These are phyloP conservation scores for Parauchenoglanis punctatus DNA, from an alignment of 2,797 vertebrate species.

Conservation along the genomic window DNA sequence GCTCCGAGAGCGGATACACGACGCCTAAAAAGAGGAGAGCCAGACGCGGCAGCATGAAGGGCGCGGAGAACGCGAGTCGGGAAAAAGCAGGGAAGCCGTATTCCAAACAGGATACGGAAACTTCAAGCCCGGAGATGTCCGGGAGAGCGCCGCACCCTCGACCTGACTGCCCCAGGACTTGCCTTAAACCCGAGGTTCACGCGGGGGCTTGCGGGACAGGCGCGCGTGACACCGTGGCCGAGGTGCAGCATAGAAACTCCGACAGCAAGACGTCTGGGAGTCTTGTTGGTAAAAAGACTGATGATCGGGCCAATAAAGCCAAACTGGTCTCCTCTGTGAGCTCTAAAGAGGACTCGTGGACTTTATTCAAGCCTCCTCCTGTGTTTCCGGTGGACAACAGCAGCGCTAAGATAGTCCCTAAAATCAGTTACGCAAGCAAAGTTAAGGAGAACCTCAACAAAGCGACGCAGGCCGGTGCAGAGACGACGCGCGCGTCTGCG, in stretches of 20 bases:
- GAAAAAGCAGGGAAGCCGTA: slow-evolving; percentile 82
- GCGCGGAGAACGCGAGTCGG: slow-evolving; percentile 81
- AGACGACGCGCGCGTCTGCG: slow-evolving; percentile 71
- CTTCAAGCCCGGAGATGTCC: slow-evolving; percentile 61
- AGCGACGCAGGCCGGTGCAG: slow-evolving; percentile 83
- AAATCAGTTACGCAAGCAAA: slow-evolving; percentile 99
- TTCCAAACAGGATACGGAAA: slow-evolving; percentile 66
- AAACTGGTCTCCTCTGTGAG: slow-evolving; percentile 78
- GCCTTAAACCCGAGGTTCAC: slow-evolving; percentile 65
- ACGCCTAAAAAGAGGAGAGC: slow-evolving; percentile 92
- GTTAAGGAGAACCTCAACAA: slow-evolving; percentile 99
- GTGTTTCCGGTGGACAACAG: slow-evolving; percentile 99
- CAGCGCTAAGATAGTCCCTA: slow-evolving; percentile 99
- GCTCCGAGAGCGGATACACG: slow-evolving; percentile 93
- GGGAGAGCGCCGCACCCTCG: slow-evolving; percentile 80
- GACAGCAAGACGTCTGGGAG: slow-evolving; percentile 83
- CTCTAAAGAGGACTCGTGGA: slow-evolving; percentile 97
- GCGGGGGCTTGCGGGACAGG: slow-evolving; percentile 70
- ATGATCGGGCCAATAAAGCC: slow-evolving; percentile 88
- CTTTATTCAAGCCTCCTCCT: slow-evolving; percentile 96
- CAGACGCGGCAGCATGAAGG: slow-evolving; percentile 84
- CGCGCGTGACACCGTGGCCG: slow-evolving; percentile 64
- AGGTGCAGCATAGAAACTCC: slow-evolving; percentile 85
- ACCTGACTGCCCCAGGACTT: slow-evolving; percentile 72
- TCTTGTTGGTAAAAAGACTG: slow-evolving; percentile 79